Percentiles rank a stretch among this genome's conserved stretches.
Evolutionary conservation across 2,113 vertebrate species (phyloP).

Genomic region (Dunckerocampus dactyliophorus): DNA sequence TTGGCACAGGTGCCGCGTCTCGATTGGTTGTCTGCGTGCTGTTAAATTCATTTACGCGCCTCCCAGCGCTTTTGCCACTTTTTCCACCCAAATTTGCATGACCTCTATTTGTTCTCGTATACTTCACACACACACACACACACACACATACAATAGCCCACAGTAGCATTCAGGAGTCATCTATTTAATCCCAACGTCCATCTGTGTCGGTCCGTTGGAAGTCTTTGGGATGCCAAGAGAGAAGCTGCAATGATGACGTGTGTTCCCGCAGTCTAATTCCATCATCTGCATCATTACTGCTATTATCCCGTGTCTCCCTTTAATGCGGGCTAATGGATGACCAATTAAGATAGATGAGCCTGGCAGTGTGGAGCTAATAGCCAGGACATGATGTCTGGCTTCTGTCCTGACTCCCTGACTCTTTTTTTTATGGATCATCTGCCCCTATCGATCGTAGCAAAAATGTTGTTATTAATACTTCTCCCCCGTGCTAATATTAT

Average conservation of each 20-base stretch:
- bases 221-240: constrained; percentile 63
- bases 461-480: constrained; percentile 24
- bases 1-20: constrained; percentile 65
- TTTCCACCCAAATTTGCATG: constrained; percentile 12
- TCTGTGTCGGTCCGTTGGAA: constrained; percentile 42
- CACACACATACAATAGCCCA: constrained; percentile 5
- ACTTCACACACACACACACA: background rate
- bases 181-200: constrained; percentile 33
- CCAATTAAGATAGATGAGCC: constrained; percentile 82
- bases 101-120: background rate
- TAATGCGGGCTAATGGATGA: constrained; percentile 79
- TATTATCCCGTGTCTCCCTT: constrained; percentile 77
- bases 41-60: constrained; percentile 40
- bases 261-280: constrained; percentile 68
- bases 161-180: constrained; percentile 10
- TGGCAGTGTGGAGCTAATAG: constrained; percentile 77
- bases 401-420: constrained; percentile 61
- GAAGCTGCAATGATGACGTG: constrained; percentile 58
- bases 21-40: constrained; percentile 40
- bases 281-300: constrained; percentile 79
- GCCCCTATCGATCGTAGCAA: constrained; percentile 37
- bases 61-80: constrained; percentile 25
- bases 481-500: background rate
- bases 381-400: constrained; percentile 80
- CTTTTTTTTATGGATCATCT: constrained; percentile 43